A percentile compares a stretch with the other conserved stretches of the same genome.
phyloP scores from a whole-genome alignment of 2,113 vertebrate species.

The Sapajus apella region DNA sequence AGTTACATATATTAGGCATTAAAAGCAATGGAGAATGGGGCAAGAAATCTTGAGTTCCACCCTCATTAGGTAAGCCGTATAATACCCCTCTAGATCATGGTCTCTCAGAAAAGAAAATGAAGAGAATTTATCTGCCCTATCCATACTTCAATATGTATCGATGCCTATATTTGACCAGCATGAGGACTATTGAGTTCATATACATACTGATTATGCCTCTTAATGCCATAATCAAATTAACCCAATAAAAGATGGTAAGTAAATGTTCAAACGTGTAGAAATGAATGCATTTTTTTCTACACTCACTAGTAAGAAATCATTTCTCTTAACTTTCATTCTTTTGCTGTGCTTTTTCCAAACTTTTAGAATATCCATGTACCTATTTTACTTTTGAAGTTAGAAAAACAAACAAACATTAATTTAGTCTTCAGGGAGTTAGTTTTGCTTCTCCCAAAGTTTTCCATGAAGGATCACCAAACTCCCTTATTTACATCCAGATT shows the following conservation, averaged over 20 bases:
- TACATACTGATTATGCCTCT: not conserved
- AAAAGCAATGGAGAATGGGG: not conserved
- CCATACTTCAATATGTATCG: not conserved
- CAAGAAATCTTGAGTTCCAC: not conserved
- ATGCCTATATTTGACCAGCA: not conserved
- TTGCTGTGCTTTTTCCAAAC: not conserved
- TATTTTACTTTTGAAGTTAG: not conserved
- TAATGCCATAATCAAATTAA: not conserved
- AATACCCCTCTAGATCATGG: not conserved
- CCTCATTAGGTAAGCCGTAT: not conserved
- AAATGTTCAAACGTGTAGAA: not conserved
- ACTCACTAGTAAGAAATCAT: not conserved
- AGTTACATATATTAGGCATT: not conserved
- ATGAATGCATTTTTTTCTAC: not conserved
- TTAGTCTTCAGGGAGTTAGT: not conserved
- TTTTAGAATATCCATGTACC: not conserved
- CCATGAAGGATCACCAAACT: not conserved
- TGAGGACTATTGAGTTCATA: not conserved
- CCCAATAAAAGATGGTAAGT: not conserved
- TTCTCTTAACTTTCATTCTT: not conserved
- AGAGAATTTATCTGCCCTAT: not conserved
- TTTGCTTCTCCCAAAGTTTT: not conserved
- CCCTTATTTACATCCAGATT: not conserved
- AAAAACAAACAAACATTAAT: not conserved
- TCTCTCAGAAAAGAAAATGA: conserved; percentile 10